Evolutionary conservation across 2,113 vertebrate genomes (phyloP), one percentile per base, ranked within the genome.

Genomic region (Saguinus midas): DNA sequence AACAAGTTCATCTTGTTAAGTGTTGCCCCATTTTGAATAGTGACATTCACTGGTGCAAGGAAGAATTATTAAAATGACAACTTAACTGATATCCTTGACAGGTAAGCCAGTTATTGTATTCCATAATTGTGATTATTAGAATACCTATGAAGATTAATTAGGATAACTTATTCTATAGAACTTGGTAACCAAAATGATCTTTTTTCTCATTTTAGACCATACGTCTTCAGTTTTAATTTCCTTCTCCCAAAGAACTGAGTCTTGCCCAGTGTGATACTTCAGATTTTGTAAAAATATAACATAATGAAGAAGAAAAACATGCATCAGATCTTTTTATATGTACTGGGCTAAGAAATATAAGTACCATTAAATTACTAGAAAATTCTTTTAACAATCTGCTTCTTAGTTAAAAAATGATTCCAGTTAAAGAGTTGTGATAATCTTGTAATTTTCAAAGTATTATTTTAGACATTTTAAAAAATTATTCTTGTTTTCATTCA

Each of bases 1-100:
- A 98, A 93, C 91, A 95, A 96, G 96, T 95, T 97, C 94, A 88
- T 92, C 97, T 72, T 96, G 89, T 94, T 96, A 95, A 80, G 72
- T 96, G 78, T 98, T 72, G 92, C 91, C 93, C 40, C 88, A 52
- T 95, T 96, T 97, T 70, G n/a, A 87, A 91, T 76, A 95, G 87
- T 88, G 64, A 37, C 57, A 94, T 89, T 92, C 55, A 13, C 8
- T 84, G 81, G 45, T 73, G 93, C 43, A 96, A 89, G 92, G 45
- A 81, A 94, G 68, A 97, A 96, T 96, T 88, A 92, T 95, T 95
- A 91, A 97, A 88, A 89, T 97, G 84, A 90, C 52, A 95, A 58
- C 70, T 93, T 94, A 95, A 97, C 57, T 94, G 78, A 66, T 90
- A 85, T 79, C 40, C 81, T 61, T 61, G 35, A 12, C 17, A 84